These are phyloP conservation scores for Leptogaster cylindrica DNA, from an alignment of 2,888 invertebrate species.

Conservation along the genomic window DNA sequence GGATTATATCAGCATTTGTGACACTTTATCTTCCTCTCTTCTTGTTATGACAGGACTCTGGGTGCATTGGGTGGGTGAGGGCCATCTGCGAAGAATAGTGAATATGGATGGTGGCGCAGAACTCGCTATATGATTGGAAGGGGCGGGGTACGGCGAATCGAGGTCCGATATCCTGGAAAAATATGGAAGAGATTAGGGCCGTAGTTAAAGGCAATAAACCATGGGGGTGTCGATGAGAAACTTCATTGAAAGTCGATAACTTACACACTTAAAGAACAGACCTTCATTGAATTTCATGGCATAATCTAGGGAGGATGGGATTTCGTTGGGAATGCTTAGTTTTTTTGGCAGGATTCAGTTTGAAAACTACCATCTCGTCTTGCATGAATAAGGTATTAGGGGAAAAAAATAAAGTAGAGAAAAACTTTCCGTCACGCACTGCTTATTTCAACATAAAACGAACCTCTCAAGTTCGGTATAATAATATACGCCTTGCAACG, in stretches of 20 bases:
- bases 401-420: too few relatives aligned
- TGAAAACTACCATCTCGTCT: too few relatives aligned
- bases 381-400: neutral
- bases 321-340: too few relatives aligned
- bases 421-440: neutral
- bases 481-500: too few relatives aligned
- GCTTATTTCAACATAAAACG: neutral
- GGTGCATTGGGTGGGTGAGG: neutral
- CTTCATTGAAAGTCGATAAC: slow-evolving; percentile 4
- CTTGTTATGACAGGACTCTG: neutral
- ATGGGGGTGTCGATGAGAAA: slow-evolving; percentile 4
- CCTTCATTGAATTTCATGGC: slow-evolving; percentile 1
- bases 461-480: too few relatives aligned
- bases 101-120: too few relatives aligned
- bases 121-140: too few relatives aligned
- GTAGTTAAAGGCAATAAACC: slow-evolving; percentile 2
- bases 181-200: neutral
- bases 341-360: too few relatives aligned
- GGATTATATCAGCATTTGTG: slow-evolving; percentile 4
- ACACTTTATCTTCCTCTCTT: neutral
- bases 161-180: neutral
- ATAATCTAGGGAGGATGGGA: too few relatives aligned
- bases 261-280: neutral
- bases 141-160: too few relatives aligned
- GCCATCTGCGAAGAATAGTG: neutral